Base-by-base conservation (phyloP, 2,888 invertebrate species). In the Mythimna loreyi region DNA sequence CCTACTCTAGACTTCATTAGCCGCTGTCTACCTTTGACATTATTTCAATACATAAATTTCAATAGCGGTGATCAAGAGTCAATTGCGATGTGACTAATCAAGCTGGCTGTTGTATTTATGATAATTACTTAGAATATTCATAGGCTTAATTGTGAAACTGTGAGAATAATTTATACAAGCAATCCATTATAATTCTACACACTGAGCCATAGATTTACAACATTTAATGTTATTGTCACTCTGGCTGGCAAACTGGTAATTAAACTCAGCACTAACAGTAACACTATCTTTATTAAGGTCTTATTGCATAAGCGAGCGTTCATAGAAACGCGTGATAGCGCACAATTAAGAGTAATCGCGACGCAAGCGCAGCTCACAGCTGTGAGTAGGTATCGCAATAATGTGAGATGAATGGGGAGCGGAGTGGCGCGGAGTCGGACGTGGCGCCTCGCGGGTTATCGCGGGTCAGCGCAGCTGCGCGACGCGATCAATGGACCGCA, bases 371-470 rank as follows among this genome's bases (percentile, higher is more conserved):
- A 89, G 82, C 80, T 89, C 90, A 91, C 92, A 91, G 89, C 90
- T 90, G 83, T 81, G 79, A 81, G 71, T 78, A 83, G 82, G 75
- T 81, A 82, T 82, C 78, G 84, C 85, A 85, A 85, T 83, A 77
- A 82, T 67, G 53, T 72, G 87, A 90, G 90, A 92, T 94, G 94
- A 93, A 94, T 94, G 94, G 88, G 85, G 86, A 87, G 83, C 87
- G 82, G 85, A 82, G 85, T 86, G 81, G 82, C 86, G 72, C 83
- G 84, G 43, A 19, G 43, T 43, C 43, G 43, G 84, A 33, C 55
- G 55, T 87, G 94, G 95, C 94, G 94, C 94, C 94, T 92, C 89
- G 89, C 90, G 91, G 94, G 94, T 94, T 94, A 94, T 94, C 94
- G 88, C 88, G 88, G 94, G 94, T 92, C 89, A 87, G 68, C 79